Conservation (phyloP, 2,113 vertebrate genomes). For the Aldabrachelys gigantea region DNA sequence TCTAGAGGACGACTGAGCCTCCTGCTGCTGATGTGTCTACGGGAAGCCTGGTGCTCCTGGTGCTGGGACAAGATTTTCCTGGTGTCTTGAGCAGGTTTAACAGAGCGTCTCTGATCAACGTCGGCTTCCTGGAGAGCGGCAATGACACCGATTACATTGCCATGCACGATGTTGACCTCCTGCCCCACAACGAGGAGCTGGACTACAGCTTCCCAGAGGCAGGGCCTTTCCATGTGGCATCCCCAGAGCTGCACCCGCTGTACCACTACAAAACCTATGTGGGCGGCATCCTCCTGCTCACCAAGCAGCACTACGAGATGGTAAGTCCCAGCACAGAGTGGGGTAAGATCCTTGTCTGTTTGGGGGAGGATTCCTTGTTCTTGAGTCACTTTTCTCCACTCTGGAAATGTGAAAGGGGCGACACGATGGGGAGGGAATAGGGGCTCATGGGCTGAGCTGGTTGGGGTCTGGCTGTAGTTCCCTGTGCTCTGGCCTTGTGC, state of each 20-base stretch:
- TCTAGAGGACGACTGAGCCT: rapidly evolving
- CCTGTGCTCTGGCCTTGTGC: background rate
- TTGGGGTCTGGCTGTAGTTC: rapidly evolving
- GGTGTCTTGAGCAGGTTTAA: constrained; percentile 85
- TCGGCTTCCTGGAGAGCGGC: constrained; percentile 92
- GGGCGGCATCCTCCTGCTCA: constrained; percentile 95
- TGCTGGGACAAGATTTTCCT: background rate
- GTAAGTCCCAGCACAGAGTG: constrained; percentile 73
- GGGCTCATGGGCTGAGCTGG: background rate
- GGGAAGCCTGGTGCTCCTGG: rapidly evolving
- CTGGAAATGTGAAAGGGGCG: background rate
- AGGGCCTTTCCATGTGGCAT: constrained; percentile 95
- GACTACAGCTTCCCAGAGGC: constrained; percentile 92
- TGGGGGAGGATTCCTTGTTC: background rate
- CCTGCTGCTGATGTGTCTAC: rapidly evolving
- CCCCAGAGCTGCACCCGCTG: constrained; percentile 94
- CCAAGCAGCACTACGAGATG: constrained; percentile 93
- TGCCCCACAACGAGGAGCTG: constrained; percentile 92
- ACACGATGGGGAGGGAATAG: background rate
- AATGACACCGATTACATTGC: constrained; percentile 97
- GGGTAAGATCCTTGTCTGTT: background rate
- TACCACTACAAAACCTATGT: constrained; percentile 98
- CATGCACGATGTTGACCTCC: constrained; percentile 97
- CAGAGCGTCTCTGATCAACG: constrained; percentile 94
- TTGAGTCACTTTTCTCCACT: background rate